Evolutionary conservation across 2,888 invertebrate species (phyloP).

Genomic region (Ashinkailepas kermadecensis): DNA sequence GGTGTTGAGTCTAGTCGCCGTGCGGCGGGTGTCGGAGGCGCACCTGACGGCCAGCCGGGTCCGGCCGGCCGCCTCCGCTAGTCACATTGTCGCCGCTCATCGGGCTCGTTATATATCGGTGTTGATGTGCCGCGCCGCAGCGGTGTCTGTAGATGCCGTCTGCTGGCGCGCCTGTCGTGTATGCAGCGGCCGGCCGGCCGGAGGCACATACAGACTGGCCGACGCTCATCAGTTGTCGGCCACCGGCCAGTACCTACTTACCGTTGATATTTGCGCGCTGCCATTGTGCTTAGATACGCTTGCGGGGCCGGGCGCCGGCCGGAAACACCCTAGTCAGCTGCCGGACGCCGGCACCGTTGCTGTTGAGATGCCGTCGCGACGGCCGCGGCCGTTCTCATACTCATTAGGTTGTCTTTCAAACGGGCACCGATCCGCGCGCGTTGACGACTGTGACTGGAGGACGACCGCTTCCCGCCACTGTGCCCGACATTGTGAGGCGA

Average conservation of each 20-base stretch:
- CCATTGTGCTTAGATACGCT: background rate
- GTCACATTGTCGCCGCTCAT: background rate
- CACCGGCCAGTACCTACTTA: background rate
- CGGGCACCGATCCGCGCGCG: background rate
- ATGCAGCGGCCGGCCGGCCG: no score
- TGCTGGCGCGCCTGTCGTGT: no score
- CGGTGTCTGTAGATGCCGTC: no score
- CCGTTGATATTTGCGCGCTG: background rate
- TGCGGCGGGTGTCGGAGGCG: no score
- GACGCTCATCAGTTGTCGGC: background rate
- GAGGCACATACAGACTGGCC: no score
- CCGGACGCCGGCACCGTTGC: background rate
- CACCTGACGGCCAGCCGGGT: no score
- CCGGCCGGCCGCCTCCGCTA: no score
- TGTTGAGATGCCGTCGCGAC: background rate
- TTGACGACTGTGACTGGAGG: no score
- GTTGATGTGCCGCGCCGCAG: background rate
- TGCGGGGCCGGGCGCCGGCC: background rate
- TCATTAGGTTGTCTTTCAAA: constrained; percentile 18
- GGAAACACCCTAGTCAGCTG: background rate
- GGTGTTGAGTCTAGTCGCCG: constrained; percentile 1
- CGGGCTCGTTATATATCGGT: background rate
- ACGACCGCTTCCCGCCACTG: no score
- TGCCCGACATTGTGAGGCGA: no score
- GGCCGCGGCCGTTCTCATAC: background rate